Evolutionary conservation across 2,797 vertebrate species (phyloP).

Genomic region (Hypotaenidia okinawae): DNA sequence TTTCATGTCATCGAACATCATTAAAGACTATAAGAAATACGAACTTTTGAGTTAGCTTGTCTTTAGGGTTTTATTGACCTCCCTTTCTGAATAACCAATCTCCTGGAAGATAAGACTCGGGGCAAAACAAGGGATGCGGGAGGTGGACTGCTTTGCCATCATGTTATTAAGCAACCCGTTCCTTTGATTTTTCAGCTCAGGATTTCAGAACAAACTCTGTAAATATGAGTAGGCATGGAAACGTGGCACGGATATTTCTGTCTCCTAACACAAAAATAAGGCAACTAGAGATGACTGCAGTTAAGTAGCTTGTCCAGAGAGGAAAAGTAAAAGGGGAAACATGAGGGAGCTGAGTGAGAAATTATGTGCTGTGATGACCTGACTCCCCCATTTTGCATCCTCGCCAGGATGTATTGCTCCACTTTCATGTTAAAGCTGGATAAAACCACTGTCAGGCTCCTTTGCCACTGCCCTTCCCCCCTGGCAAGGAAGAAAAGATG

Average conservation of each 20-base stretch:
- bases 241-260: constrained; percentile 54
- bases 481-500: not conserved
- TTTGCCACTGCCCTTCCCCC: not conserved
- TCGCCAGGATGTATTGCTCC: not conserved
- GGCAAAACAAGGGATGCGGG: not conserved
- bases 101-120: not conserved
- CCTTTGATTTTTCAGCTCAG: constrained; percentile 14
- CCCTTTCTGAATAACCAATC: not conserved
- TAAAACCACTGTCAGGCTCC: not conserved
- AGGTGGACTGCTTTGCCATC: not conserved
- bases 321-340: not conserved
- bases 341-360: not conserved
- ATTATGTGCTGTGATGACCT: not conserved
- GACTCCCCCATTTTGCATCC: not conserved
- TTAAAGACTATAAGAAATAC: constrained; percentile 17
- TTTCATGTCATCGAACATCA: constrained; percentile 32
- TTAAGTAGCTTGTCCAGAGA: constrained; percentile 23
- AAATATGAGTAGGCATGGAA: constrained; percentile 68
- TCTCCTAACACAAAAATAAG: constrained; percentile 48
- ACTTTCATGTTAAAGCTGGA: not conserved
- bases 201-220: constrained; percentile 23
- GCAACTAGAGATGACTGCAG: constrained; percentile 5
- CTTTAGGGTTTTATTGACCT: constrained; percentile 14
- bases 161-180: not conserved
- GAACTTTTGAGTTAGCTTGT: constrained; percentile 18